Base-by-base conservation (phyloP, 1,140 invertebrate genomes). In the Rhagoletis zephyria region DNA sequence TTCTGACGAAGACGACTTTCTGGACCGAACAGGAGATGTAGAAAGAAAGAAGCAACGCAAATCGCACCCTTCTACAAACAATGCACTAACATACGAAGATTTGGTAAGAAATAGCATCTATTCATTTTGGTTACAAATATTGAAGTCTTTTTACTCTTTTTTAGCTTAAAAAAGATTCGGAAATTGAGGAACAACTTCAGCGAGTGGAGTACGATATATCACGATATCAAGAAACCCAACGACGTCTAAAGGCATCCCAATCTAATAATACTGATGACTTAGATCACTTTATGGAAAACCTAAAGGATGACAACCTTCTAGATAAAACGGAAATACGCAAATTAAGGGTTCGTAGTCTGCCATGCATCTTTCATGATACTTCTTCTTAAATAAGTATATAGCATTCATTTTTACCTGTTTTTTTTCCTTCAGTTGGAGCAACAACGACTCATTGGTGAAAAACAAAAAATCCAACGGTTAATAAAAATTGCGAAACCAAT, bases 1-100 rank as follows among this genome's bases (percentile, higher is more conserved):
- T 91, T 98, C 97, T n/a, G 98, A 99, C 92, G 98, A 99, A 88
- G 99, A 99, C 93, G 97, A 96, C 19, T 99, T 97, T 94, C 94
- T 98, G 85, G 99, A 99, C 93, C 94, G 98, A 90, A 99, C 98
- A 10, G 98, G 98, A 7, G 95, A 96, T 85, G 95, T 99, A 56
- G 98, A 99, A 92, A 95, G 95, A 88, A 99, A 99, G 93, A 94
- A 98, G 16, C 94, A 96, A 89, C 95, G 93, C 90, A 94, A 89
- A 94, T 95, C 89, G 94, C 96, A 64, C 95, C 95, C 90, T 88
- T 94, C 60, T 93, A 94, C 65, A 90, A 94, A 90, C 51, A 92
- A 92, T 42, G 92, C 94, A 0, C 89, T 94, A 92, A 98, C 97
- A 7, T 98, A 97, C 92, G 95, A 97, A 87, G 95, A 95, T 87